Evolutionary conservation across 2,113 vertebrate species (phyloP).

Genomic region (Phrynosoma blainvillii): DNA sequence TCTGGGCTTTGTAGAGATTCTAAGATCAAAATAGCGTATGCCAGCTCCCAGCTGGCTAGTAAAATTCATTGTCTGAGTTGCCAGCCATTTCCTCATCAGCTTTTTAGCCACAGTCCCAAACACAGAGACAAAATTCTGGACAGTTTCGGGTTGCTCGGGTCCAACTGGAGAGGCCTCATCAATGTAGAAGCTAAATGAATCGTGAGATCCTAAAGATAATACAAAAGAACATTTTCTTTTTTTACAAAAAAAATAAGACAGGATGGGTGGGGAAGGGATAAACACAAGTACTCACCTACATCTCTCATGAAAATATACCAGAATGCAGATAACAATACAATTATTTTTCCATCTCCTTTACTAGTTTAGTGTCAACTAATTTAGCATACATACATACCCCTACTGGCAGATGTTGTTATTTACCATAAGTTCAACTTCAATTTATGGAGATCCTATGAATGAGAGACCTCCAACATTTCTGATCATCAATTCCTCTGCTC

Average conservation of each 20-base stretch:
- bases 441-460: too few species aligned
- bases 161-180: constrained; percentile 97
- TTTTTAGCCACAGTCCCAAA: constrained; percentile 98
- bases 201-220: constrained; percentile 89
- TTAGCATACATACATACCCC: neutral
- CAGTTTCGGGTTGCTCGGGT: constrained; percentile 95
- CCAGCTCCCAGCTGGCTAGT: constrained; percentile 91
- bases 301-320: neutral
- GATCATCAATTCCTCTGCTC: too few species aligned
- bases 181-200: constrained; percentile 98
- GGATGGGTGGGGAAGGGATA: neutral
- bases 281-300: neutral
- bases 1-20: constrained; percentile 97
- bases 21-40: constrained; percentile 95
- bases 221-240: constrained; percentile 35
- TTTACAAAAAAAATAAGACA: neutral
- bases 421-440: too few species aligned
- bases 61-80: constrained; percentile 98
- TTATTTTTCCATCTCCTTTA: neutral
- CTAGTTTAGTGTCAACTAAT: neutral
- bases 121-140: constrained; percentile 98
- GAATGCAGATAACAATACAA: neutral
- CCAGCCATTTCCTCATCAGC: constrained; percentile 97
- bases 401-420: neutral
- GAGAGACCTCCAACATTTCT: too few species aligned